Conservation (phyloP, 1,140 invertebrate genomes). For the Belonocnema kinseyi region DNA sequence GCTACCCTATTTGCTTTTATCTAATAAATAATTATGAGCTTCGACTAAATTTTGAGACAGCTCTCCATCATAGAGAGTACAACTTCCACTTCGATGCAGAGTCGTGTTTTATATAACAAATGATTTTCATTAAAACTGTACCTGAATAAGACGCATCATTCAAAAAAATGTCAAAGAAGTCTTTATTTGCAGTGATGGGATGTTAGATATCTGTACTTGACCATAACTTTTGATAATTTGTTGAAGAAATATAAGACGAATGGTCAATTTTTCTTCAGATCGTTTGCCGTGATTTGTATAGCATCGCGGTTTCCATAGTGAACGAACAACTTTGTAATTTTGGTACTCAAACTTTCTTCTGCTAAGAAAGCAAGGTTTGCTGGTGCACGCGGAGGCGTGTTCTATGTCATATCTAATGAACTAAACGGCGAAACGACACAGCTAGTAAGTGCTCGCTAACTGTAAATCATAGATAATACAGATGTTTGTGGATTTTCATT, state of each 20-base stretch:
- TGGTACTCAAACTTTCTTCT: neutral
- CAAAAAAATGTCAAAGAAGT: no score
- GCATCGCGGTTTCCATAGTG: neutral
- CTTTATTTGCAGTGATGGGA: no score
- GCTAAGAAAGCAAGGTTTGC: neutral
- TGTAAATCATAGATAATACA: constrained; percentile 57
- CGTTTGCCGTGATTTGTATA: constrained; percentile 4
- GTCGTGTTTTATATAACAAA: no score
- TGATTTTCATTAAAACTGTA: no score
- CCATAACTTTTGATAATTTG: neutral
- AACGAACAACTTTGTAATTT: constrained; percentile 16
- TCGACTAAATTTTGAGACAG: no score
- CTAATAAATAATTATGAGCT: no score
- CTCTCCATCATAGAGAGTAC: no score
- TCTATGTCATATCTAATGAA: constrained; percentile 52
- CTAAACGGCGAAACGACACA: constrained; percentile 48
- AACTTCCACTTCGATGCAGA: no score
- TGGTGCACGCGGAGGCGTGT: constrained; percentile 31
- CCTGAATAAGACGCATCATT: no score
- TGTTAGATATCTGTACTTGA: no score
- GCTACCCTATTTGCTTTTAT: no score
- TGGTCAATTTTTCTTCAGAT: neutral
- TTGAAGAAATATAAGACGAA: neutral
- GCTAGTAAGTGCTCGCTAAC: constrained; percentile 46
- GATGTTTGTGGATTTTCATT: constrained; percentile 55